Evolutionary conservation across 2,888 invertebrate species (phyloP), one percentile per base, ranked within the genome.

Genomic region (Tenthredo notha): DNA sequence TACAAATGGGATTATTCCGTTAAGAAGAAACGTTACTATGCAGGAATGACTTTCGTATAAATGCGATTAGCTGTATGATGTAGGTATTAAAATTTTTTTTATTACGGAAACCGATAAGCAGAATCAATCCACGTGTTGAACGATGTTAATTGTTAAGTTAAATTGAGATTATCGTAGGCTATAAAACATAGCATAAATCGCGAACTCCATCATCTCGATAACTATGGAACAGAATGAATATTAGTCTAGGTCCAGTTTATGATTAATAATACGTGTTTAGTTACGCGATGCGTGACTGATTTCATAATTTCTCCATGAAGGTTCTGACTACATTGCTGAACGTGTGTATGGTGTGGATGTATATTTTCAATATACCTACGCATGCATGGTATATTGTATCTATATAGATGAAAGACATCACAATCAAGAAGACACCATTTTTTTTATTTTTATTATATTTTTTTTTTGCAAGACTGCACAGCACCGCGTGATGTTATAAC

Each of bases 261-360:
- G 75, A 75, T 75, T 75, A 75, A 47, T 75, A 47, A 47, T 47
- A 54, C 77, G 29, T 54, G 77, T 77, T 77, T 77, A 77, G 77
- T 54, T 77, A 77, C 77, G 77, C 77, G 29, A 54, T 54, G 50
- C 54, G 50, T 77, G 54, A 77, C 77, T 77, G 77, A 77, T 77
- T 77, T 77, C 54, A 54, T 77, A 50, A 54, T 50, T 77, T 54
- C 77, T 77, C n/a, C 18, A 18, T n/a, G 18, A 50, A 77, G 29
- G 33, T 25, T 77, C 43, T 54, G 33, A 33, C 47, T 15, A 10
- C 33, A 50, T 43, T 7, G 6, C 12, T 75, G 18, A 15, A 18
- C 10, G 29, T 77, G n/a, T 7, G 1, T 18, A 54, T 50, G 50
- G 3, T 33, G 18, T n/a, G 21, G 33, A 72, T 37, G 9, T 54